Evolutionary conservation across 2,888 invertebrate species (phyloP).

Genomic region (Leuctra nigra): DNA sequence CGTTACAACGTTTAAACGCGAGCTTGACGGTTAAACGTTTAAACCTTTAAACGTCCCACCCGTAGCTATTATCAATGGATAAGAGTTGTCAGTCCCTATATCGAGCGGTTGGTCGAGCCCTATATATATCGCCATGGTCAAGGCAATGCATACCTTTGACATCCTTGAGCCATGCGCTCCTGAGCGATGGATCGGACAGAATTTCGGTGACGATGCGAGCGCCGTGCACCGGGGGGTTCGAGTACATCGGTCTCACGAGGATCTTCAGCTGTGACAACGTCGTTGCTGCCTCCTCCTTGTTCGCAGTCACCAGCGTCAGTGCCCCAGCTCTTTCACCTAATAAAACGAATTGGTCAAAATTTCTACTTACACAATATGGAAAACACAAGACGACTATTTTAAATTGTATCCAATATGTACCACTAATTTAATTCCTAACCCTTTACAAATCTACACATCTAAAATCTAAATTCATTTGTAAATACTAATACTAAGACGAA

Average conservation of each 20-base stretch:
- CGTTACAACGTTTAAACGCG: no score
- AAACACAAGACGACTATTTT: background rate
- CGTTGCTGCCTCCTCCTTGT: constrained; percentile 72
- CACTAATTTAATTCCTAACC: background rate
- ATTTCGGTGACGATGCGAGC: constrained; percentile 85
- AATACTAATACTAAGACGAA: no score
- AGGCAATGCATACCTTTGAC: constrained; percentile 75
- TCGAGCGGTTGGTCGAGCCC: no score
- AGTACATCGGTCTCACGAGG: constrained; percentile 90
- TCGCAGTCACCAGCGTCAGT: constrained; percentile 66
- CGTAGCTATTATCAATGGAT: no score
- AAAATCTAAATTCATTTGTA: no score
- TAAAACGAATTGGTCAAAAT: constrained; percentile 20
- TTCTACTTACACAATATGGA: background rate
- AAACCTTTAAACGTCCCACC: no score
- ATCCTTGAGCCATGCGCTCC: constrained; percentile 74
- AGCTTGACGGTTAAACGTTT: no score
- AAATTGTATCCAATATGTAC: background rate
- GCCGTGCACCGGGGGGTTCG: constrained; percentile 94
- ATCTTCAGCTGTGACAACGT: constrained; percentile 94
- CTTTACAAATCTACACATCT: background rate
- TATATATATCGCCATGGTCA: no score
- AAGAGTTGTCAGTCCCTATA: no score
- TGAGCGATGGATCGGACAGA: constrained; percentile 62
- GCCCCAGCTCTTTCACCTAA: constrained; percentile 91